Percentiles rank a stretch among this genome's conserved stretches.
Conservation (phyloP, 2,888 invertebrate species). For the Lottia scabra region DNA sequence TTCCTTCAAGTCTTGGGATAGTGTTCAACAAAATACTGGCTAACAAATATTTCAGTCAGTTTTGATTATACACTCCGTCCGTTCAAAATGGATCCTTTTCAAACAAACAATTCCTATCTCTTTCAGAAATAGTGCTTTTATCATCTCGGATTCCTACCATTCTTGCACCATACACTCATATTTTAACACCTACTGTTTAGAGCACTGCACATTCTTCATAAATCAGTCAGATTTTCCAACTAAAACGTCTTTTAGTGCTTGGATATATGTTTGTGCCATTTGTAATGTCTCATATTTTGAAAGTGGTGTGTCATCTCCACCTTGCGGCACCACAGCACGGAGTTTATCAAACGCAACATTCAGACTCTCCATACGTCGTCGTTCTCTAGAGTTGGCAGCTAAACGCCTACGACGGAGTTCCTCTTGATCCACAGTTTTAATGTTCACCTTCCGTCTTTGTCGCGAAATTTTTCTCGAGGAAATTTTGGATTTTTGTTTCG, state of each 20-base stretch:
- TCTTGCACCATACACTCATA: too few species aligned
- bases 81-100: too few species aligned
- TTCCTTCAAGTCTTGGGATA: too few species aligned
- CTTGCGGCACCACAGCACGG: conserved; percentile 88
- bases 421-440: conserved; percentile 27
- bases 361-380: conserved; percentile 92
- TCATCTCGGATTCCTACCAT: too few species aligned
- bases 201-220: too few species aligned
- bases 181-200: too few species aligned
- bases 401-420: conserved; percentile 75
- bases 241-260: conserved; percentile 87
- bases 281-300: conserved; percentile 96
- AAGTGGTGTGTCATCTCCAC: conserved; percentile 90
- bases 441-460: conserved; percentile 1
- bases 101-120: too few species aligned
- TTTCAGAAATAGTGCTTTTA: too few species aligned
- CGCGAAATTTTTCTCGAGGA: not conserved
- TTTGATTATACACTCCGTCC: too few species aligned
- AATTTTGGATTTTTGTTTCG: not conserved
- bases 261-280: conserved; percentile 96
- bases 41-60: too few species aligned
- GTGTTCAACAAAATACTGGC: too few species aligned
- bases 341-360: conserved; percentile 94
- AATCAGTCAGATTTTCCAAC: not conserved
- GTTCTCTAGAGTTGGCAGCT: conserved; percentile 92